Evolutionary conservation across 2,797 vertebrate genomes (phyloP).

Genomic region (Podargus strigoides): DNA sequence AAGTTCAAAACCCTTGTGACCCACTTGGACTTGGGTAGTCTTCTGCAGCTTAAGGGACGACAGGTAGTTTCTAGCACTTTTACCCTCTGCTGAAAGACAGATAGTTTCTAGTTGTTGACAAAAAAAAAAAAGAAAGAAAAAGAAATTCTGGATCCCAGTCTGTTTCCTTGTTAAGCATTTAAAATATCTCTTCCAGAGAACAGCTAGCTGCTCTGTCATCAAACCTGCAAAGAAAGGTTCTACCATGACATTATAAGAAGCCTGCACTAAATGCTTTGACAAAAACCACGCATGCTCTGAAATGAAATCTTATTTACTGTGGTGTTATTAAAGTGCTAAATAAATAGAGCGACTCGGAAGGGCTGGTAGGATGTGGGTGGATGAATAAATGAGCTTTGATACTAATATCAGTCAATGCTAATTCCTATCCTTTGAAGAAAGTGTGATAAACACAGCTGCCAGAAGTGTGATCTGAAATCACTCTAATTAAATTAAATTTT

Average conservation of each 20-base stretch:
- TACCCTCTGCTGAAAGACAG: not conserved
- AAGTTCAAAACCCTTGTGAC: rapidly evolving
- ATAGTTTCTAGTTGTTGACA: not conserved
- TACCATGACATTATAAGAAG: not conserved
- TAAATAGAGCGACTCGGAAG: slow-evolving; percentile 37
- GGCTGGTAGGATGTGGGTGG: slow-evolving; percentile 33
- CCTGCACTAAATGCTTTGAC: not conserved
- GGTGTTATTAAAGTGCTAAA: slow-evolving; percentile 2
- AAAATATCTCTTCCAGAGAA: not conserved
- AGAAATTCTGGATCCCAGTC: not conserved
- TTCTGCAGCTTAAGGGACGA: not conserved
- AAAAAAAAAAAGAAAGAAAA: not conserved
- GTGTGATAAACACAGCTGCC: slow-evolving; percentile 71
- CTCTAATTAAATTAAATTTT: slow-evolving; percentile 72
- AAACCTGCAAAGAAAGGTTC: not conserved
- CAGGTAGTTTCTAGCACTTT: not conserved
- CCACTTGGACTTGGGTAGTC: not conserved
- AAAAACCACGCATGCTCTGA: not conserved
- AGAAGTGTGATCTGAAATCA: slow-evolving; percentile 65
- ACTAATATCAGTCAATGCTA: slow-evolving; percentile 59
- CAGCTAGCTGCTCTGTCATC: slow-evolving; percentile 5
- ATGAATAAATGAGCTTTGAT: slow-evolving; percentile 67
- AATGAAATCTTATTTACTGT: slow-evolving; percentile 51
- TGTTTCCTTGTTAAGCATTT: not conserved
- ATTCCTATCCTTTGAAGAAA: slow-evolving; percentile 65